A percentile compares a stretch with the other conserved stretches of the same genome.
Conservation (phyloP, 1,140 invertebrate genomes). For the Drosophila mayri region DNA sequence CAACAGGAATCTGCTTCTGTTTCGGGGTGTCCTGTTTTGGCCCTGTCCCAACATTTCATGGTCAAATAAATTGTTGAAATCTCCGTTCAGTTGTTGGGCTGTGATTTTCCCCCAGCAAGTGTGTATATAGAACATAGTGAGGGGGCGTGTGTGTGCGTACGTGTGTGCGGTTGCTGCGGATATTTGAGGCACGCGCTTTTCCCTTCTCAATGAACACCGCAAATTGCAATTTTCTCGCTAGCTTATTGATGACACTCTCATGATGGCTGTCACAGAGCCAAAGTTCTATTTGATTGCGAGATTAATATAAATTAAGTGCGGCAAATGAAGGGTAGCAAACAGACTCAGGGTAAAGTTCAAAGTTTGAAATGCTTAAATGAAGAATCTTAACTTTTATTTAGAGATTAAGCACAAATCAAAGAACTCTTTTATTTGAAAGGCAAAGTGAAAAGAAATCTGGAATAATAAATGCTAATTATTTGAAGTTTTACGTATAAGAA, state of each 20-base stretch:
- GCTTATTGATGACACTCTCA: slow-evolving; percentile 29
- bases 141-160: not conserved
- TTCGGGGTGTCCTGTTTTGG: not conserved
- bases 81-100: slow-evolving; percentile 10
- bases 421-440: too few relatives aligned
- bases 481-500: too few relatives aligned
- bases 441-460: too few relatives aligned
- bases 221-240: slow-evolving; percentile 35
- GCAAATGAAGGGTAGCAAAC: not conserved
- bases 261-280: slow-evolving; percentile 25
- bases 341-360: slow-evolving; percentile 5
- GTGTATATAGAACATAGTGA: too few relatives aligned
- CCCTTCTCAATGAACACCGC: slow-evolving; percentile 10
- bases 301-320: slow-evolving; percentile 56
- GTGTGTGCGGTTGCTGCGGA: slow-evolving; percentile 39
- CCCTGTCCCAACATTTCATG: not conserved
- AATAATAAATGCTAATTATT: too few relatives aligned
- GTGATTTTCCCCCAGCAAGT: slow-evolving; percentile 26
- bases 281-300: slow-evolving; percentile 40
- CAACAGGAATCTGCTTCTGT: slow-evolving; percentile 5
- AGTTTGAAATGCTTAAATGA: not conserved
- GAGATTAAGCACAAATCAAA: not conserved
- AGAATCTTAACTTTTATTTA: not conserved
- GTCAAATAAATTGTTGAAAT: slow-evolving; percentile 33
- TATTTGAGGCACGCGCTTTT: slow-evolving; percentile 34